Conservation (phyloP, 2,113 vertebrate genomes). For the Syrmaticus mikado region DNA sequence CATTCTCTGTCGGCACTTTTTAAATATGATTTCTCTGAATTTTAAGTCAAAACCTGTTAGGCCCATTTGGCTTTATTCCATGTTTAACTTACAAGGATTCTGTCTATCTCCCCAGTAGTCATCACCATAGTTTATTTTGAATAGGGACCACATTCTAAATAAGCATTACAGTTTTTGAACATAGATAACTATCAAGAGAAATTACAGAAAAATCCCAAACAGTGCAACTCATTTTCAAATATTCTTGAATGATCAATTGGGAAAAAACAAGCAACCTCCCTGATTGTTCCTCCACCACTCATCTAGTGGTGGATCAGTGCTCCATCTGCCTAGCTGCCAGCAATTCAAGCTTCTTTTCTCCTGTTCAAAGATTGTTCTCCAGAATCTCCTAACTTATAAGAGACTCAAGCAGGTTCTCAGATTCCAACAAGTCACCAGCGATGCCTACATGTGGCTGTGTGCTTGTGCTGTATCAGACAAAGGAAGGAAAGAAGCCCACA, state of each 20-base stretch:
- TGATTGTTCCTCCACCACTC: too few relatives aligned
- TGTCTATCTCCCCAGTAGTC: not conserved
- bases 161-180: not conserved
- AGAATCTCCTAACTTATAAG: not conserved
- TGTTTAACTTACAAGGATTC: not conserved
- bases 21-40: constrained; percentile 35
- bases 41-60: not conserved
- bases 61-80: not conserved
- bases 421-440: not conserved
- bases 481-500: not conserved
- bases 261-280: not conserved
- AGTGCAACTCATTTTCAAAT: not conserved
- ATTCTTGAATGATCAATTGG: not conserved
- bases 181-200: not conserved
- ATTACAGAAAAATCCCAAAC: not conserved
- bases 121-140: not conserved
- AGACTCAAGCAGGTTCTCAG: not conserved
- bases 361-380: not conserved
- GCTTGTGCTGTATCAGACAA: not conserved
- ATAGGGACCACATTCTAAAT: not conserved
- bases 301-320: not conserved
- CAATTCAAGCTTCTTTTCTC: not conserved
- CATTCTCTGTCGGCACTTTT: constrained; percentile 16
- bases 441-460: not conserved
- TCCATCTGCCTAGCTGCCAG: not conserved